Percentiles rank a stretch among this genome's conserved stretches.
Conservation (phyloP, 1,140 invertebrate species). For the Laupala kohalensis region DNA sequence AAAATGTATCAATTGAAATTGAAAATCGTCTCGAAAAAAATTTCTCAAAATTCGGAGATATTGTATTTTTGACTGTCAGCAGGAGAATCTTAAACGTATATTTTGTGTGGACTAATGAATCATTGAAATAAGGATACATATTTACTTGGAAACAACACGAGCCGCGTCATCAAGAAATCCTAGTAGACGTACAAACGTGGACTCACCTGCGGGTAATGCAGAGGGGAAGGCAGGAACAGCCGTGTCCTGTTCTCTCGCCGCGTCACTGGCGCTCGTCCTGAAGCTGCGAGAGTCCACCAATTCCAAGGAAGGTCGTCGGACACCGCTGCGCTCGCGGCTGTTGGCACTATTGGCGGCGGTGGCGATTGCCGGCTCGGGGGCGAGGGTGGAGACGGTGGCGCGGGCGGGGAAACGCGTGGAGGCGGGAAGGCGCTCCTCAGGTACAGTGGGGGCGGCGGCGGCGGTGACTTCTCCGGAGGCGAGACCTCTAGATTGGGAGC, state of each 20-base stretch:
- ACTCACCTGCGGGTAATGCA: slow-evolving; percentile 29
- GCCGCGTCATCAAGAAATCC: background rate
- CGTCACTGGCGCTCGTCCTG: slow-evolving; percentile 43
- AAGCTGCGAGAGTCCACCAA: slow-evolving; percentile 66
- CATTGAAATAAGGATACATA: too few species aligned
- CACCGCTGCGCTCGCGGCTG: slow-evolving; percentile 25
- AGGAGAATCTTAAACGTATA: too few species aligned
- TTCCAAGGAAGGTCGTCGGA: slow-evolving; percentile 54
- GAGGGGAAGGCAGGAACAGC: slow-evolving; percentile 31
- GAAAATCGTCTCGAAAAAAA: too few species aligned
- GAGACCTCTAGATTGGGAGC: background rate
- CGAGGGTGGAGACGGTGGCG: slow-evolving; percentile 32
- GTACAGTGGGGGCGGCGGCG: slow-evolving; percentile 15
- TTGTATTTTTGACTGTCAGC: too few species aligned
- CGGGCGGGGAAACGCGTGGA: slow-evolving; percentile 67
- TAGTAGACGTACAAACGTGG: background rate
- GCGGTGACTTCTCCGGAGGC: slow-evolving; percentile 31
- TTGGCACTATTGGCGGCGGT: slow-evolving; percentile 10
- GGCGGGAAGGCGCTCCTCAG: slow-evolving; percentile 48
- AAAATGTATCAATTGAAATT: too few species aligned
- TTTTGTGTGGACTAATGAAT: too few species aligned
- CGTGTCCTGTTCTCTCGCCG: slow-evolving; percentile 14
- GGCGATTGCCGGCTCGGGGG: background rate
- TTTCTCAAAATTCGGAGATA: too few species aligned
- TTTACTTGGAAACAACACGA: too few species aligned